Conservation (phyloP, 37 sponge, comb jelly and placozoan species). For the Chondrilla cf. caribensis region DNA sequence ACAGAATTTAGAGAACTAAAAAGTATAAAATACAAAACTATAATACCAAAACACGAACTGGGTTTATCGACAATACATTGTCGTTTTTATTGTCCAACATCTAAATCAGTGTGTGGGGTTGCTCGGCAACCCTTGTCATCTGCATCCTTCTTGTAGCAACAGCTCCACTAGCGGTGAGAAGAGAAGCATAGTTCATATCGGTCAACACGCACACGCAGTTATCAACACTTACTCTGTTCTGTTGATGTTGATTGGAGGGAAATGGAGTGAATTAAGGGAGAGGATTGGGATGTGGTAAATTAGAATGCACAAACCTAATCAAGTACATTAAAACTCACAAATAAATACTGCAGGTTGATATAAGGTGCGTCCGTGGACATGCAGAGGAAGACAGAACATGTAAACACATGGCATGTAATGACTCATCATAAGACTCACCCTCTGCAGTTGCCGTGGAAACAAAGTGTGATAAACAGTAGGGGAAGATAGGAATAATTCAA, state of each 20-base stretch:
- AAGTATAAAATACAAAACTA: no score
- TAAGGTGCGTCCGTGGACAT: background rate
- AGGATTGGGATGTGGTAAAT: no score
- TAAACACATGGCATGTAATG: background rate
- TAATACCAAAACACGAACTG: no score
- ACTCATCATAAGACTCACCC: background rate
- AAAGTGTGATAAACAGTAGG: no score
- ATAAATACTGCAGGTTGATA: background rate
- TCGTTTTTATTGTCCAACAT: background rate
- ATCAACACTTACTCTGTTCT: slow-evolving; percentile 9
- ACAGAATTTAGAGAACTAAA: no score
- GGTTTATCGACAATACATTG: no score
- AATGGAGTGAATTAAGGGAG: background rate
- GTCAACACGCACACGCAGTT: background rate
- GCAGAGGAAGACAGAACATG: background rate
- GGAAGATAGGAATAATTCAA: no score
- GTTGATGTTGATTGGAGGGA: background rate
- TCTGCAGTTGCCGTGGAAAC: no score
- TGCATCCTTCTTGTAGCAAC: slow-evolving; percentile 59
- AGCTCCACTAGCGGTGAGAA: slow-evolving; percentile 49
- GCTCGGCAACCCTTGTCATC: slow-evolving; percentile 43
- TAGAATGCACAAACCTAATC: background rate
- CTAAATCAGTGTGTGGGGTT: slow-evolving; percentile 11
- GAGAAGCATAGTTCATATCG: background rate
- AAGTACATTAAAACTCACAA: background rate